These are phyloP conservation scores for Teleopsis dalmanni DNA, from an alignment of 1,140 invertebrate genomes.

Conservation along the genomic window DNA sequence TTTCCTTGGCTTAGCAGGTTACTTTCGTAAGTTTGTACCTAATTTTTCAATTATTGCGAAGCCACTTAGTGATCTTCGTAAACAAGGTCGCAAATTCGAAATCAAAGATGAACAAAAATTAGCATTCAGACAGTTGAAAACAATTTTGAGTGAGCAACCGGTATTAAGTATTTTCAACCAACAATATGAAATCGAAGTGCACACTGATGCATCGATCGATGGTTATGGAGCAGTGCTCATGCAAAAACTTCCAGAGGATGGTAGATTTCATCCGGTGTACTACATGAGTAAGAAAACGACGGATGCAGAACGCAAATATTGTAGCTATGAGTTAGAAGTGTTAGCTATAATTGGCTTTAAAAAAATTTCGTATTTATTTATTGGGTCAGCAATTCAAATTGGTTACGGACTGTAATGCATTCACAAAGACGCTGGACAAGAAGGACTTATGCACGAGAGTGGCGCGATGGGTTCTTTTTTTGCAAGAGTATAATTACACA, in stretches of 20 bases:
- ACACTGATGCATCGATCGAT: constrained; percentile 15
- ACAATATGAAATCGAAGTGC: constrained; percentile 22
- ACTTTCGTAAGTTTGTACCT: constrained; percentile 36
- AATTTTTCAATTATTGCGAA: constrained; percentile 21
- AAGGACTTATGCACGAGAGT: constrained; percentile 9
- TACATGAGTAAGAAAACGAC: constrained; percentile 28
- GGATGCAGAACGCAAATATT: constrained; percentile 20
- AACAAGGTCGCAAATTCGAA: constrained; percentile 11
- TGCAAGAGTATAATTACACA: constrained; percentile 26
- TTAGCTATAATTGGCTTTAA: constrained; percentile 22
- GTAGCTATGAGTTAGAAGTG: constrained; percentile 26
- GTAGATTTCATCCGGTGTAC: constrained; percentile 23
- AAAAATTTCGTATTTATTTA: constrained; percentile 27
- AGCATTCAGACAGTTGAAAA: constrained; percentile 32
- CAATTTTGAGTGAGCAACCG: constrained; percentile 18
- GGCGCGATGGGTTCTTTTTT: constrained; percentile 26
- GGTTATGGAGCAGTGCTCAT: constrained; percentile 18
- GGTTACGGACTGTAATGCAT: constrained; percentile 22
- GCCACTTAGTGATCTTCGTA: constrained; percentile 19
- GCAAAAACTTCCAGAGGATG: constrained; percentile 9
- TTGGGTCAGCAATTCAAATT: constrained; percentile 18
- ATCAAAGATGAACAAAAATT: too few relatives aligned
- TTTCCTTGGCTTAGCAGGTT: constrained; percentile 37
- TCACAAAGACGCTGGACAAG: constrained; percentile 1
- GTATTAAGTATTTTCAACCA: constrained; percentile 30